Conservation (phyloP, 2,797 vertebrate genomes). For the Cottoperca gobio region DNA sequence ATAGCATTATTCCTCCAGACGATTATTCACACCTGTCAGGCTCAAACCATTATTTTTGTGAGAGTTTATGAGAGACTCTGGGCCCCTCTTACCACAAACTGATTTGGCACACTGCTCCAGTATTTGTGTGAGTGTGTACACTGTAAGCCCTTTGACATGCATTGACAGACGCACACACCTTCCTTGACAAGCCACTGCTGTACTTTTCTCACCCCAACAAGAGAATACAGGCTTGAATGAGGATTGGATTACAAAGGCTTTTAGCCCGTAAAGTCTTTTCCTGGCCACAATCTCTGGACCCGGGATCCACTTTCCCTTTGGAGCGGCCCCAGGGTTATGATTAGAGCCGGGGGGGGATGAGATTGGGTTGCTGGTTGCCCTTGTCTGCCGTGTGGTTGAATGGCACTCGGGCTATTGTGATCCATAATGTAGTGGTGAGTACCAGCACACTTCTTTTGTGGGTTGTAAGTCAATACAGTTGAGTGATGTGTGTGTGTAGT, state of each 20-base stretch:
- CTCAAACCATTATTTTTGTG: constrained; percentile 38
- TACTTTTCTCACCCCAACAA: constrained; percentile 76
- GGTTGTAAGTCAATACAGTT: constrained; percentile 65
- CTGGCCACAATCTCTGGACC: constrained; percentile 67
- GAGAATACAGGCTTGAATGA: constrained; percentile 62
- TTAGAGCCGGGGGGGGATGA: constrained; percentile 63
- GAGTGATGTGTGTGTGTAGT: constrained; percentile 46
- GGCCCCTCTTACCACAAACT: constrained; percentile 42
- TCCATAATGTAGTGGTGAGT: constrained; percentile 60
- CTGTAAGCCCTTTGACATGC: constrained; percentile 59
- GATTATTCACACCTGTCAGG: constrained; percentile 61
- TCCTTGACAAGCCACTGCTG: constrained; percentile 65
- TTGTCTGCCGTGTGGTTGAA: constrained; percentile 70
- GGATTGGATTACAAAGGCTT: constrained; percentile 84
- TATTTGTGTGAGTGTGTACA: constrained; percentile 28
- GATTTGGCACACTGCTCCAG: constrained; percentile 38
- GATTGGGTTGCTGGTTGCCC: constrained; percentile 72
- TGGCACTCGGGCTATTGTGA: constrained; percentile 70
- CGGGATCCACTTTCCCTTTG: constrained; percentile 72
- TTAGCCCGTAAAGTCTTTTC: constrained; percentile 64
- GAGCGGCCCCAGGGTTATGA: constrained; percentile 72
- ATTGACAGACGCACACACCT: constrained; percentile 49
- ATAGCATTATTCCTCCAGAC: constrained; percentile 31
- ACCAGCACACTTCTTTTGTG: constrained; percentile 79
- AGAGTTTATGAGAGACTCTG: constrained; percentile 19